Conservation (phyloP, 2,888 invertebrate genomes). For the Polymixis lichenea region DNA sequence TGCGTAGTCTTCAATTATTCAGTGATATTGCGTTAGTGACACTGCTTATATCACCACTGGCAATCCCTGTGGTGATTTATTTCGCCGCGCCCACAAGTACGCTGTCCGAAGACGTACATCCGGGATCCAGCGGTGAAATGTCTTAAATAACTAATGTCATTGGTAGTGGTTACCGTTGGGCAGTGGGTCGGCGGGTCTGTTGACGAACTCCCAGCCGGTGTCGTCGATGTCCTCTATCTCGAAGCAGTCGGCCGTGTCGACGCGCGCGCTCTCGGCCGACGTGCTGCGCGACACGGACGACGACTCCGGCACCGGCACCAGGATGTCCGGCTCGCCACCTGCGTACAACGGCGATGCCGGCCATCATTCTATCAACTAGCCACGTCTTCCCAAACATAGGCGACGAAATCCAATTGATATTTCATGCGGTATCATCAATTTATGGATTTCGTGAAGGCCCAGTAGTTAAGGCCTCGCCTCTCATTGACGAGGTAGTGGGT, state of each 20-base stretch:
- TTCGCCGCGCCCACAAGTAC: neutral
- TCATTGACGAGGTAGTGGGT: neutral
- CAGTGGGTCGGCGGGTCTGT: constrained; percentile 83
- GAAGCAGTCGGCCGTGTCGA: constrained; percentile 89
- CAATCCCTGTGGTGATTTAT: constrained; percentile 1
- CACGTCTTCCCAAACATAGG: neutral
- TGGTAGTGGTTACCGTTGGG: constrained; percentile 77
- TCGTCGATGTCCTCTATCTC: constrained; percentile 89
- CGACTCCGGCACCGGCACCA: constrained; percentile 69
- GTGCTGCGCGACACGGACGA: constrained; percentile 62
- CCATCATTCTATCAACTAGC: neutral
- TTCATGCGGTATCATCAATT: neutral
- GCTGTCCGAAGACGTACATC: neutral
- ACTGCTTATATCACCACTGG: too few relatives aligned
- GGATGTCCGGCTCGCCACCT: constrained; percentile 83
- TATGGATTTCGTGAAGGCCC: neutral
- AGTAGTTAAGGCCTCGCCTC: too few relatives aligned
- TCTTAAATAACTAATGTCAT: too few relatives aligned
- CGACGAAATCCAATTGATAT: too few relatives aligned
- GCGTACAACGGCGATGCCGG: constrained; percentile 13
- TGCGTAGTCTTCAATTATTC: neutral
- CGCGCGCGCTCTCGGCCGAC: constrained; percentile 67
- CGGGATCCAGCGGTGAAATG: neutral
- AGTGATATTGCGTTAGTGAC: neutral
- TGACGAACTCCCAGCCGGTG: constrained; percentile 88